Evolutionary conservation across 2,113 vertebrate genomes (phyloP), one percentile per base, ranked within the genome.

Genomic region (Petroica traversi): DNA sequence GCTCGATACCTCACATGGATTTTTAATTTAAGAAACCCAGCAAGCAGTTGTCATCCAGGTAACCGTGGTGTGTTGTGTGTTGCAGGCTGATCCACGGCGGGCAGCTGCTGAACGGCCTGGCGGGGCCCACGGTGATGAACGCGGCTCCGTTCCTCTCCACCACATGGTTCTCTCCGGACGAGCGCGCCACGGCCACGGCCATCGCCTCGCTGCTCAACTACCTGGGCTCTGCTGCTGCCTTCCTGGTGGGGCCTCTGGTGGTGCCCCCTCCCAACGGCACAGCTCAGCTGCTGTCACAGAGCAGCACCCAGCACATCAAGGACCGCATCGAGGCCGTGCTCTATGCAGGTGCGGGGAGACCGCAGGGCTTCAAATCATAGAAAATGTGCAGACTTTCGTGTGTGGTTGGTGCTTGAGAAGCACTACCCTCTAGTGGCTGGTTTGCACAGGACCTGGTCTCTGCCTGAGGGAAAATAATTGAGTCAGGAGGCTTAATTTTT

Each of bases 161-260:
- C 0, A 99, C 99, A 0, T 99, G 99, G 99, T 99, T 99, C 61
- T 98, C 99, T 38, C 99, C 99, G 0, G 99, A 99, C 57, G 99
- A 99, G 82, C 98, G 99, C 55, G 99, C 99, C 82, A 99, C 99
- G 0, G 99, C 99, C 28, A 99, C 99, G 2, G 99, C 99, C 3
- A 98, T 99, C 12, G 99, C 99, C 0, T 98, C 99, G 0, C 98
- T 99, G 97, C 97, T 99, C 88, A 98, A 75, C 69, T 99, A 99
- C 85, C 98, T 99, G 22, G 99, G 99, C 2, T 97, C 97, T 5
- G 99, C 99, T 0, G 98, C 97, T 0, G 98, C 99, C 0, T 99
- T 99, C 77, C 80, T 99, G 10, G 98, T 99, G 25, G 99, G 99
- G 19, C 99, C 99, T 7, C 97, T 99, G 48, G 92, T 99, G 7